phyloP scores from a whole-genome alignment of 1,140 invertebrate genomes.

The Carposina sasakii region DNA sequence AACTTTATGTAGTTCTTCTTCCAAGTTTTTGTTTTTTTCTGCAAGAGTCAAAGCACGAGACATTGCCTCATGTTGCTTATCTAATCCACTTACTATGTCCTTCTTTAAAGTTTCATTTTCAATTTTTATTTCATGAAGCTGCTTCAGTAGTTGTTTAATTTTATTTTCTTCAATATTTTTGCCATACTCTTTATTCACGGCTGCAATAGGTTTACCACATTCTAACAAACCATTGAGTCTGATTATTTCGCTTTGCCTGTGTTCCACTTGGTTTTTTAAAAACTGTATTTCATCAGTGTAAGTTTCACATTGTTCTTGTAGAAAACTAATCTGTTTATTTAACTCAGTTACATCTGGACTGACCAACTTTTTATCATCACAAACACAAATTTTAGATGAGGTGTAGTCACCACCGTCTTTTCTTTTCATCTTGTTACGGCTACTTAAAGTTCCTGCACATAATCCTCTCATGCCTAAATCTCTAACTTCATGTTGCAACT shows the following conservation, averaged over 20 bases:
- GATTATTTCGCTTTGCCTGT: conserved; percentile 77
- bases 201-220: conserved; percentile 74
- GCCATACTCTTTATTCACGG: conserved; percentile 74
- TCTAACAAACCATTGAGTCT: conserved; percentile 76
- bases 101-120: conserved; percentile 73
- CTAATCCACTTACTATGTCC: conserved; percentile 71
- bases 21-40: conserved; percentile 77
- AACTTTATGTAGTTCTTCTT: conserved; percentile 79
- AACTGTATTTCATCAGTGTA: conserved; percentile 57
- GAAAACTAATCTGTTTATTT: conserved; percentile 34
- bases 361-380: conserved; percentile 38
- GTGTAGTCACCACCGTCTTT: conserved; percentile 41
- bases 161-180: conserved; percentile 21
- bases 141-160: conserved; percentile 53
- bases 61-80: conserved; percentile 84
- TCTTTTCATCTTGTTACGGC: conserved; percentile 55
- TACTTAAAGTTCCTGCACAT: conserved; percentile 62
- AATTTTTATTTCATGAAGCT: conserved; percentile 71
- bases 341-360: conserved; percentile 41
- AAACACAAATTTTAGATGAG: conserved; percentile 41
- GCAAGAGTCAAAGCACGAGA: conserved; percentile 78
- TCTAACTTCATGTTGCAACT: conserved; percentile 58
- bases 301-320: conserved; percentile 51
- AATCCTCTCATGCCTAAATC: conserved; percentile 61
- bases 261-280: conserved; percentile 57